Conservation (phyloP, 2,797 vertebrate species). For the Phoeniculus purpureus region DNA sequence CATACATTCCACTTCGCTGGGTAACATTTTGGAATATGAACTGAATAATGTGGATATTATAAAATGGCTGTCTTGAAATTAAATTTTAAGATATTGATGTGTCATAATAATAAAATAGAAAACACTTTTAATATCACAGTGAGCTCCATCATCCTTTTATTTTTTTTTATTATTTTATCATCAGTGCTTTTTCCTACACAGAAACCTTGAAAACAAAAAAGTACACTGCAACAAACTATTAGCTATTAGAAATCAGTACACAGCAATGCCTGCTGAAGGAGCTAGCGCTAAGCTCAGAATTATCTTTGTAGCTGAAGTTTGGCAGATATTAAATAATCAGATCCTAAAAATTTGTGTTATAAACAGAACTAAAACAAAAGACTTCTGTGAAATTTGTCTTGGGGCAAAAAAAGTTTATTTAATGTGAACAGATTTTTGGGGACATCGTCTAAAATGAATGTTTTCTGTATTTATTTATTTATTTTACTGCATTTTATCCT, state of each 20-base stretch:
- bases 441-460: background rate
- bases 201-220: background rate
- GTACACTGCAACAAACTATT: background rate
- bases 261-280: background rate
- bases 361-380: background rate
- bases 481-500: background rate
- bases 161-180: background rate
- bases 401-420: background rate
- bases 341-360: background rate
- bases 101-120: conserved; percentile 44
- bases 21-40: conserved; percentile 13
- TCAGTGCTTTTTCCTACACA: background rate
- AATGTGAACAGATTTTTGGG: background rate
- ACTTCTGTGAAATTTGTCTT: background rate
- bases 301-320: background rate
- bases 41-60: conserved; percentile 39
- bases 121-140: conserved; percentile 25
- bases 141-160: background rate
- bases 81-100: conserved; percentile 21
- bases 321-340: background rate
- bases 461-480: background rate
- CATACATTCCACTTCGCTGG: background rate
- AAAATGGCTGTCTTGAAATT: conserved; percentile 49
- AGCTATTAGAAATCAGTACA: background rate
- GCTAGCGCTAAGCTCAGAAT: background rate